Conservation (phyloP, 2,888 invertebrate species). For the Scrobipalpa costella region DNA sequence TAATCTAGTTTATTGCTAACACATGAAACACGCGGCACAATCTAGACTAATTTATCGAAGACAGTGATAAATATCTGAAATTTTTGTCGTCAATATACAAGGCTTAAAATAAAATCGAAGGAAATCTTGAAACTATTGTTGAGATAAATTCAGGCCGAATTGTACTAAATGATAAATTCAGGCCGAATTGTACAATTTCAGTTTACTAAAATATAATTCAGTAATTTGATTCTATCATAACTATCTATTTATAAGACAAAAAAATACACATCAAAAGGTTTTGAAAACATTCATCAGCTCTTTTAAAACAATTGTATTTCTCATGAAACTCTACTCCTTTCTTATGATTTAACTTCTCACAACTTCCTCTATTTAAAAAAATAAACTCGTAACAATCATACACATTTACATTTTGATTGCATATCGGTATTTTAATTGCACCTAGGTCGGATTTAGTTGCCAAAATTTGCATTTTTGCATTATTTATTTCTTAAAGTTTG, state of each 20-base stretch:
- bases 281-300: neutral
- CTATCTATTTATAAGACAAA: neutral
- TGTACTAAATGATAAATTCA: too few species aligned
- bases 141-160: too few species aligned
- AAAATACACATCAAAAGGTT: neutral
- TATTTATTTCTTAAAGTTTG: constrained; percentile 21
- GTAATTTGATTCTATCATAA: too few species aligned
- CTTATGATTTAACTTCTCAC: constrained; percentile 24
- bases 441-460: constrained; percentile 28
- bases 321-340: constrained; percentile 44
- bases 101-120: neutral
- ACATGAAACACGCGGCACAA: neutral
- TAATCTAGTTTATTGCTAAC: neutral
- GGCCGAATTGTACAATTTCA: too few species aligned
- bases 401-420: constrained; percentile 42
- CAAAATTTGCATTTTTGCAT: constrained; percentile 31
- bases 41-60: constrained; percentile 2
- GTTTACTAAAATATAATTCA: too few species aligned
- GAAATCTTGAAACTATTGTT: neutral
- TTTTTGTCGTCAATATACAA: neutral
- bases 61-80: constrained; percentile 3
- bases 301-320: constrained; percentile 35
- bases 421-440: constrained; percentile 22
- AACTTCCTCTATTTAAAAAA: constrained; percentile 17
- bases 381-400: constrained; percentile 30